These are phyloP conservation scores for Delia radicum DNA, from an alignment of 1,140 invertebrate species.

Conservation along the genomic window DNA sequence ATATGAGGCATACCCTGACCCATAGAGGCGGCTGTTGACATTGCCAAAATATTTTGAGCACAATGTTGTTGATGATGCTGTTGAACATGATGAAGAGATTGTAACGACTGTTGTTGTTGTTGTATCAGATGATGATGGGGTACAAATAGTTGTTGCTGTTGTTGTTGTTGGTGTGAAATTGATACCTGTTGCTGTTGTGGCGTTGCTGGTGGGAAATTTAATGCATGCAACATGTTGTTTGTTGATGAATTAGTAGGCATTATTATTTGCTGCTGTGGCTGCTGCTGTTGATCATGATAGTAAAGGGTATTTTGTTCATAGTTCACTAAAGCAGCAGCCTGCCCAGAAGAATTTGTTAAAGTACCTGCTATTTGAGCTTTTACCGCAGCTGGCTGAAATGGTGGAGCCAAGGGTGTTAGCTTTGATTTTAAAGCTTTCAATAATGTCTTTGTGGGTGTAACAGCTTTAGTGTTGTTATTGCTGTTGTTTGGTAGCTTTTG, in stretches of 20 bases:
- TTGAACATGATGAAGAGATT: constrained; percentile 2
- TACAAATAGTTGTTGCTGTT: constrained; percentile 1
- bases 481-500: background rate
- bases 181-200: constrained; percentile 28
- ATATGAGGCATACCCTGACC: constrained; percentile 42
- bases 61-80: constrained; percentile 22
- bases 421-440: constrained; percentile 50
- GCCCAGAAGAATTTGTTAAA: no score
- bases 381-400: constrained; percentile 42
- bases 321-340: constrained; percentile 32
- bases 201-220: background rate
- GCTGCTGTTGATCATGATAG: constrained; percentile 33
- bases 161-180: constrained; percentile 32
- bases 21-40: background rate
- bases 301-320: constrained; percentile 40
- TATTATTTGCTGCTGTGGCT: constrained; percentile 27
- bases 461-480: background rate
- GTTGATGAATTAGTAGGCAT: constrained; percentile 30
- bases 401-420: constrained; percentile 47
- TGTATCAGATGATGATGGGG: background rate
- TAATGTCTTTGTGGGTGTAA: constrained; percentile 32
- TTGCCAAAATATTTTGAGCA: constrained; percentile 9
- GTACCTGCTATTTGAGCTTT: constrained; percentile 10
- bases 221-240: background rate
- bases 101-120: constrained; percentile 6